Percentiles rank a stretch among this genome's conserved stretches.
Conservation (phyloP, 2,113 vertebrate genomes). For the Ifrita kowaldi region DNA sequence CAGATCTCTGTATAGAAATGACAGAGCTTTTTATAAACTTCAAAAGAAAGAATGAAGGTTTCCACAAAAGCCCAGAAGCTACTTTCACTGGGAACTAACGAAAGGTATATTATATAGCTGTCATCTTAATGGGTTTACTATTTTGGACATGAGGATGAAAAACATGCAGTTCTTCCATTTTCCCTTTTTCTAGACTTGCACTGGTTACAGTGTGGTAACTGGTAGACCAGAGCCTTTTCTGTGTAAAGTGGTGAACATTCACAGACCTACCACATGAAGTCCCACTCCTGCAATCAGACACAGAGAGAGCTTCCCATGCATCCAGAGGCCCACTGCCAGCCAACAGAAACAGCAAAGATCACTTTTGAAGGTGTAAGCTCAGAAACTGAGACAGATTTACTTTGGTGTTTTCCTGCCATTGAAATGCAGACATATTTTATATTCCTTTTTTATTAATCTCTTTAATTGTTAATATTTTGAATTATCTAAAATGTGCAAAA, state of each 20-base stretch:
- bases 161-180: conserved; percentile 13
- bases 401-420: background rate
- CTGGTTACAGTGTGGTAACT: background rate
- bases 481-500: background rate
- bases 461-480: background rate
- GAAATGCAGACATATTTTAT: background rate
- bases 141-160: background rate
- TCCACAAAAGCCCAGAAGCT: conserved; percentile 17
- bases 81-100: background rate
- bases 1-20: background rate
- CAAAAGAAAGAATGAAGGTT: conserved; percentile 19
- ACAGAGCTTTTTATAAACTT: conserved; percentile 27
- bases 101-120: background rate
- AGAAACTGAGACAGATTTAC: background rate
- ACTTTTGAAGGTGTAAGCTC: background rate
- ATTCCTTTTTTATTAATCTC: background rate
- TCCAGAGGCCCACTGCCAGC: background rate
- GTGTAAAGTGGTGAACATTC: conserved; percentile 8
- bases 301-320: background rate
- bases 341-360: conserved; percentile 22
- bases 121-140: background rate
- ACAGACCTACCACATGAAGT: conserved; percentile 47
- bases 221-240: conserved; percentile 6
- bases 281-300: background rate
- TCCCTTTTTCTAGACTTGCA: background rate